These are phyloP conservation scores for Caenorhabditis doughertyi DNA, from an alignment of 2,888 invertebrate species.

Conservation along the genomic window DNA sequence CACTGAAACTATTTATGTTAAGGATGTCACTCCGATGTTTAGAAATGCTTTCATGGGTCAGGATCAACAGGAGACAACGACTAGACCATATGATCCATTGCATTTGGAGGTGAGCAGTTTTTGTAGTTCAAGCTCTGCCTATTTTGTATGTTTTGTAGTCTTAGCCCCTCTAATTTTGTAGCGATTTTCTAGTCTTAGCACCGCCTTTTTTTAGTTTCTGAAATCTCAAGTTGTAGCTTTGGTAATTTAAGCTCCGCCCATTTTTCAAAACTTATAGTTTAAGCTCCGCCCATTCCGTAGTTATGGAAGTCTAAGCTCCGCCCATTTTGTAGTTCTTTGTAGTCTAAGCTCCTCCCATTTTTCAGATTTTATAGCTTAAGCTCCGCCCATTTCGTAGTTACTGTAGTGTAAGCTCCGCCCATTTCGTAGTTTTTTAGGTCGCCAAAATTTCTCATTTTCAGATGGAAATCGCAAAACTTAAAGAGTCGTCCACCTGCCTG, in stretches of 20 bases:
- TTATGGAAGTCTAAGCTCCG: no score
- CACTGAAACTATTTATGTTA: slow-evolving; percentile 61
- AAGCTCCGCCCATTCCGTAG: not conserved
- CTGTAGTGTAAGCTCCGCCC: no score
- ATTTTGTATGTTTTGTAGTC: no score
- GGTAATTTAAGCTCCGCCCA: no score
- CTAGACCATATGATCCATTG: slow-evolving; percentile 55
- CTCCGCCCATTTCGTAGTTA: not conserved
- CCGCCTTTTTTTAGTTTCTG: not conserved
- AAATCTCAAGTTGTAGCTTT: not conserved
- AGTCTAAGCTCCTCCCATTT: no score
- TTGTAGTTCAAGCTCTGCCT: no score
- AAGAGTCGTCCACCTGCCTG: slow-evolving; percentile 64
- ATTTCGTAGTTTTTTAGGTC: no score
- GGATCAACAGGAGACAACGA: slow-evolving; percentile 32
- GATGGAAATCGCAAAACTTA: slow-evolving; percentile 66
- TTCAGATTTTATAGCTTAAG: no score
- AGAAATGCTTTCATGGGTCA: slow-evolving; percentile 15
- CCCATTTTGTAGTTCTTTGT: no score
- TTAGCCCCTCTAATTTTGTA: no score
- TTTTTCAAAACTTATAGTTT: no score
- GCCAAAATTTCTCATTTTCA: slow-evolving; percentile 28
- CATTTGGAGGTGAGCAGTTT: slow-evolving; percentile 49
- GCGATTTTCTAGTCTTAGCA: no score
- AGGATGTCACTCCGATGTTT: slow-evolving; percentile 56